Base-by-base conservation (phyloP, 2,888 invertebrate genomes). In the Amblyteles armatorius region DNA sequence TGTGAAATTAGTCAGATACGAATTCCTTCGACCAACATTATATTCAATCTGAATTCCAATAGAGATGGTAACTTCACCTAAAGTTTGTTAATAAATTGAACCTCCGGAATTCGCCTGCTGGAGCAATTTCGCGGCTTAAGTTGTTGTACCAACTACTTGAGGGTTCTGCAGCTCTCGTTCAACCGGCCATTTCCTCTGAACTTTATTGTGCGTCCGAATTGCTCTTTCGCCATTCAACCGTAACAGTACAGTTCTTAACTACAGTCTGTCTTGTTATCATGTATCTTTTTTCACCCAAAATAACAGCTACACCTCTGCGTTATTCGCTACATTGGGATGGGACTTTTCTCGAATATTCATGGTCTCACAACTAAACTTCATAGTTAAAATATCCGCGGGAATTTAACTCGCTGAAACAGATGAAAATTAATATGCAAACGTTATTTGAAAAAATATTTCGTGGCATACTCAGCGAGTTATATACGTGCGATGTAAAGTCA, bases 41-140 rank as follows among this genome's bases (percentile, higher is more conserved):
- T 63, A 19, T 6, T 6, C 36, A n/a, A 6, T 22, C 7, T 26
- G 7, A 3, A 36, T 55, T 22, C 2, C n/a, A 55, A 55, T 22
- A 19, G 33, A 3, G 16, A 11, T n/a, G 36, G 67, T 36, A 36
- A 26, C 3, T 52, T 40, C 40, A 52, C 7, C 36, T 40, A 67
- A 77, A 77, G 55, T 77, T 77, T 67, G 36, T 55, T 67, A 52
- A 40, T 77, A 67, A 55, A 19, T 2, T 16, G 2, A 52, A 40
- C 55, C 67, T 1, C 67, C n/a, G 26, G 26, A 77, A 26, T 65
- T 36, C 40, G 33, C 16, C 11, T 44, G n/a, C 16, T 22, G 26
- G 2, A 48, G 16, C 68, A 68, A 44, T 48, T 44, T 22, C 4
- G 11, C 26, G 26, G 7, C 16, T 60, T 44, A 16, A 68, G 13